Evolutionary conservation across 2,888 invertebrate species (phyloP).

Genomic region (Megalurothrips usitatus): DNA sequence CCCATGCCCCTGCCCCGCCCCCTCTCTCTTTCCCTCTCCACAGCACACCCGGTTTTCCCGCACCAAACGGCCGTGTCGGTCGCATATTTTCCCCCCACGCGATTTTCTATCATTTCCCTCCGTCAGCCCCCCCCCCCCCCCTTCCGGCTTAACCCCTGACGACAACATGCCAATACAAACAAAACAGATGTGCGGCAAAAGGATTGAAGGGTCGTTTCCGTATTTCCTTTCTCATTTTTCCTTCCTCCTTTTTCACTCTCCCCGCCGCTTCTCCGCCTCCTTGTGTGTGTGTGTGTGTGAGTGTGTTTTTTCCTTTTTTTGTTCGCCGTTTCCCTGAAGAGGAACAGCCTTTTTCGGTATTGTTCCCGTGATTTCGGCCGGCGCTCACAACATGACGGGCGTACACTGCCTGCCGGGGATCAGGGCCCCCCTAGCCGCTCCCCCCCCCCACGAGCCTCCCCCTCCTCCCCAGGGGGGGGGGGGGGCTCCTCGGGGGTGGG

Average conservation of each 20-base stretch:
- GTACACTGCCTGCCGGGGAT: background rate
- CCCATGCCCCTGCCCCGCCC: background rate
- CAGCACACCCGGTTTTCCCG: too few relatives aligned
- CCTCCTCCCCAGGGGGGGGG: background rate
- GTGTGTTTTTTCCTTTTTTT: too few relatives aligned
- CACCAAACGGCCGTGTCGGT: too few relatives aligned
- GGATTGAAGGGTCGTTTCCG: background rate
- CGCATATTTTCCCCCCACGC: background rate
- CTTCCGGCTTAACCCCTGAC: background rate
- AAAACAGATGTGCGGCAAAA: slow-evolving; percentile 15
- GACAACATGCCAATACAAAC: background rate
- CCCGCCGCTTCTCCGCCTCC: background rate
- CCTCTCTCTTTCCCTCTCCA: background rate
- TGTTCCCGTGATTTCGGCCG: background rate
- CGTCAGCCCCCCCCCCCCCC: too few relatives aligned
- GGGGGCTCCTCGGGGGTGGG: background rate
- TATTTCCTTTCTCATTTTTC: background rate
- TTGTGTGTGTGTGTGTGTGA: too few relatives aligned
- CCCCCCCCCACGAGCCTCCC: background rate
- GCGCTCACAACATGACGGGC: background rate
- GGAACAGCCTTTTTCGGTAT: background rate
- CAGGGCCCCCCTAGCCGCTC: too few relatives aligned
- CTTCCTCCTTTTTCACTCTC: background rate
- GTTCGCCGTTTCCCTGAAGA: background rate
- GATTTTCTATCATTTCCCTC: background rate